Conservation (phyloP, 2,888 invertebrate species). For the Spatulosminthurus flaviceps region DNA sequence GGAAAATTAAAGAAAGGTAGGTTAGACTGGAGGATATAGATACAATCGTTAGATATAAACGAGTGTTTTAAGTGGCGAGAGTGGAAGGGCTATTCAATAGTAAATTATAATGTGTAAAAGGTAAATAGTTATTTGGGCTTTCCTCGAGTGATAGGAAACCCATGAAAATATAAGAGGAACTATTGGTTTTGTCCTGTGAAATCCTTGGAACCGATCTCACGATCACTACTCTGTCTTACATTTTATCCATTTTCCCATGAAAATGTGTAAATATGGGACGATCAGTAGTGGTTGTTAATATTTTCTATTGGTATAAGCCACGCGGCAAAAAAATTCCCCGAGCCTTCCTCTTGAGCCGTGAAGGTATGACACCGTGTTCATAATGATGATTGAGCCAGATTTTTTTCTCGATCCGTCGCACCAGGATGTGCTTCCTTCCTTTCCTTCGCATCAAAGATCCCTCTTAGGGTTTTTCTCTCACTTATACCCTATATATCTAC, state of each 20-base stretch:
- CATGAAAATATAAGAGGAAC: constrained; percentile 11
- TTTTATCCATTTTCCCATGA: constrained; percentile 45
- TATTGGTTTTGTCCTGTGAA: constrained; percentile 7
- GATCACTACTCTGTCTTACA: constrained; percentile 24
- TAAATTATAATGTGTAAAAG: background rate
- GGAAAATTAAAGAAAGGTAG: too few species aligned
- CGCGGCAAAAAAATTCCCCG: constrained; percentile 1
- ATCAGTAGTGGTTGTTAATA: constrained; percentile 13
- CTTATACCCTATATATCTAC: background rate
- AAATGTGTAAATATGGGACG: constrained; percentile 44
- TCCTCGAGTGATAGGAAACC: background rate
- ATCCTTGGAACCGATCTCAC: constrained; percentile 24
- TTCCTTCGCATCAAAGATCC: constrained; percentile 19
- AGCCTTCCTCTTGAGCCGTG: constrained; percentile 16
- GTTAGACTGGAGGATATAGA: background rate
- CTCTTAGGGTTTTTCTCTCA: background rate
- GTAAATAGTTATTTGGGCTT: background rate
- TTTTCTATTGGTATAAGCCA: constrained; percentile 22
- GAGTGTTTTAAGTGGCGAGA: background rate
- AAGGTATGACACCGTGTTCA: constrained; percentile 48
- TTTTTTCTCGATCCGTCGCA: constrained; percentile 43
- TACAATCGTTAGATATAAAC: background rate
- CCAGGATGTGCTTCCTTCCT: constrained; percentile 50
- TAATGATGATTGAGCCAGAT: constrained; percentile 51
- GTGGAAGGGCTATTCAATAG: background rate